Base-by-base conservation (phyloP, 2,113 vertebrate species). In the Mustela lutreola region DNA sequence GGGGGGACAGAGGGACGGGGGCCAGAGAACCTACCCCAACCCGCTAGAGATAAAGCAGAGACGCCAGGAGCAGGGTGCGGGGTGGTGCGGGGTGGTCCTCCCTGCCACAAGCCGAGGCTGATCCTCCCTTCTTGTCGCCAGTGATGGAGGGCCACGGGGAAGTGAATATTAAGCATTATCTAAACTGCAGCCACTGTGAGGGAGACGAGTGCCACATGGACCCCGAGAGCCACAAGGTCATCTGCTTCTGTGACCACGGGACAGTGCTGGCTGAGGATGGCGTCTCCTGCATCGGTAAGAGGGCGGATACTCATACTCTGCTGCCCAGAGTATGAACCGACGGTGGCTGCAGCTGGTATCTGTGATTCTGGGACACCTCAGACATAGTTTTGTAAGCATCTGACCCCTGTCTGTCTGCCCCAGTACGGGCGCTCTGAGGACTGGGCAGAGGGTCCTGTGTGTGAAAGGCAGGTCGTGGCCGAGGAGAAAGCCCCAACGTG, bases 151-250 rank as follows among this genome's bases (percentile, higher is more conserved):
- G 99, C 15, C 99, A 99, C 0, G 99, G 99, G 71, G 99, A 99
- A 97, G 99, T 99, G 98, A 99, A 99, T 96, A 99, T 99, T 98
- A 99, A 98, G 89, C 99, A 99, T 16, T 99, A 99, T 92, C 99
- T 99, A 94, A 99, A 99, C 99, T 99, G 99, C 98, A 99, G 99
- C 98, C 99, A 99, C 98, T 99, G 99, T 94, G 99, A 99, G 95
- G 99, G 99, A 89, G 99, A 99, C 0, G 99, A 99, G 79, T 99
- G 99, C 97, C 99, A 99, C 92, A 93, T 99, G 98, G 99, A 98
- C 94, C 97, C 98, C 0, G 99, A 99, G 58, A 99, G 98, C 92
- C 99, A 99, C 65, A 98, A 98, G 78, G 97, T 99, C 73, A 98
- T 99, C 98, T 99, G 99, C 98, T 99, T 99, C 98, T 99, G 99